Evolutionary conservation across 2,113 vertebrate species (phyloP), one percentile per base, ranked within the genome.

Genomic region (Corythornis vintsioides): DNA sequence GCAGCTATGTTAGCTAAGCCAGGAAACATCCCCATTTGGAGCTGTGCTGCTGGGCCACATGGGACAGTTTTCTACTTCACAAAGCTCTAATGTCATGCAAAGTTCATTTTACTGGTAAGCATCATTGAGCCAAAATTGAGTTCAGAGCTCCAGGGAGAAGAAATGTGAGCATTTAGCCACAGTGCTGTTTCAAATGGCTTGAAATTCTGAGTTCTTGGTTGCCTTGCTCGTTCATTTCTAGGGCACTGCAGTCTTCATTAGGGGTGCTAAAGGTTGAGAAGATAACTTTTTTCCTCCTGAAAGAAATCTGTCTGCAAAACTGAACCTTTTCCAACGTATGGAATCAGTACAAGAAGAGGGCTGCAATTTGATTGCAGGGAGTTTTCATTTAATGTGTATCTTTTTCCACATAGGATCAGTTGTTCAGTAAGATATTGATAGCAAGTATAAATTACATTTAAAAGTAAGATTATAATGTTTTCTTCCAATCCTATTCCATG

Each of bases 71-170:
- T 69, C 38, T 92, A 67, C 73, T 93, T 87, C 67, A 52, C 48
- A 72, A 47, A 59, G 20, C 75, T 92, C 83, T 75, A 64, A 90
- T 81, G 67, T 59, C 3, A 43, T 53, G 82, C 65, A 72, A 89
- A 90, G 88, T 97, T 96, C 89, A 80, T 95, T 96, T 95, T 94
- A 65, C 40, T 91, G 35, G 83, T 94, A 94, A 96, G 87, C 87
- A 78, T 94, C 81, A 93, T 63, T 94, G 84, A 93, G 53, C 88
- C 93, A 95, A 91, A 95, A 95, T 90, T 94, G 71, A 95, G 40
- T 91, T 80, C 69, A 79, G 43, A 60, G 48, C 90, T 83, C 24
- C 67, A 76, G 89, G 75, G 89, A 93, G 82, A 79, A 79, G 11
- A 63, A 75, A 53, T 52, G 9, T 70, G 56, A 90, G 72, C 48